Evolutionary conservation across 2,113 vertebrate species (phyloP), one percentile per base, ranked within the genome.

Genomic region (Salvelinus sp.): DNA sequence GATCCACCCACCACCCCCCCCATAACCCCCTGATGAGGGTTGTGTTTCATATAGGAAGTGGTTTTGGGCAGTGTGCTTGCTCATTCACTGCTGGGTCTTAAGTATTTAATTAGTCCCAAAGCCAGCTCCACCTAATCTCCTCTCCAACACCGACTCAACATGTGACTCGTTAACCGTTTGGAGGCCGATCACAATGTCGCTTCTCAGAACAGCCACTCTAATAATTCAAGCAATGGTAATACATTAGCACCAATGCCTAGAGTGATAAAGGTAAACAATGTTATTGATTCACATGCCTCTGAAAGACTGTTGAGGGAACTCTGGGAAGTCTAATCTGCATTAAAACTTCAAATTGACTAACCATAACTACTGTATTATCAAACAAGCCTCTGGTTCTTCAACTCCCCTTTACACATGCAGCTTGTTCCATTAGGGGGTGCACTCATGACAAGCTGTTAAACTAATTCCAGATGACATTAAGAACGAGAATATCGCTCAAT

Each of bases 91-190:
- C 88, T 83, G 79, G 82, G 91, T 85, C 91, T 93, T 92, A 93
- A 94, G 92, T 85, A 92, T 94, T 91, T 93, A 94, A 93, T 93
- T 92, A 91, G 90, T 86, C 85, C 72, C 85, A 88, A 92, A 90
- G 89, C 90, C 88, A 90, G 90, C 91, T 87, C 82, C 70, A 38
- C 88, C 84, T 93, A 91, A 91, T 92, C 92, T 79, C 75, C 66
- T 88, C 86, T 88, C 90, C 87, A 88, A 91, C 88, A 89, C 85
- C 88, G 86, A 87, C 87, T 90, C 88, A 91, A 91, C 92, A 93
- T 92, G 91, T 93, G 92, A 93, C 90, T 88, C 74, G 84, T 64
- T 88, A 82, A 78, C 88, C 83, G 73, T 33, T 85, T 83, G 79
- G 81, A 88, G 83, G 76, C 81, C 87, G 84, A 92, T 93, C 91